A percentile compares a stretch with the other conserved stretches of the same genome.
phyloP scores from a whole-genome alignment of 2,888 invertebrate genomes.

The Agrotis exclamationis region DNA sequence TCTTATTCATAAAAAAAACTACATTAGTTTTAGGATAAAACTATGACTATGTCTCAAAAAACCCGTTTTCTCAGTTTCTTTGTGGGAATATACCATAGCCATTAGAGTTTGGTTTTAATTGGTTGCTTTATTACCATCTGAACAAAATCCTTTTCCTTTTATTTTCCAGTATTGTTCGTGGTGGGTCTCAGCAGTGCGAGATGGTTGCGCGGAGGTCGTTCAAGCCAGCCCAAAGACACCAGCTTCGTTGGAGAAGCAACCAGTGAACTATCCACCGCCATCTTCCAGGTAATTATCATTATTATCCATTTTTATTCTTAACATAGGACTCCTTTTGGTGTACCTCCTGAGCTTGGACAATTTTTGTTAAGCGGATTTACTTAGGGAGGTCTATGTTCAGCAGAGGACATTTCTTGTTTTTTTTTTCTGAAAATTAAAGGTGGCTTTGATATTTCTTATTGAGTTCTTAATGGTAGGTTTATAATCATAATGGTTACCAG shows the following conservation, averaged over 20 bases:
- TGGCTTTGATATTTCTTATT: background rate
- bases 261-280: constrained; percentile 88
- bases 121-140: background rate
- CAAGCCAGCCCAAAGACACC: constrained; percentile 78
- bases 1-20: background rate
- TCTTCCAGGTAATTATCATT: constrained; percentile 85
- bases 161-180: constrained; percentile 78
- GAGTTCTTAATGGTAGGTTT: background rate
- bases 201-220: constrained; percentile 83
- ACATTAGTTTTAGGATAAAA: background rate
- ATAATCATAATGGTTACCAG: background rate
- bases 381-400: background rate
- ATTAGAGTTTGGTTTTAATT: background rate
- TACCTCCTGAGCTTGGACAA: background rate
- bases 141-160: background rate
- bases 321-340: background rate
- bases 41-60: background rate
- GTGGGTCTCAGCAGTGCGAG: constrained; percentile 79
- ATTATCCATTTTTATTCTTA: constrained; percentile 1
- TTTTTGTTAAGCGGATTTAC: background rate
- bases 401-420: background rate
- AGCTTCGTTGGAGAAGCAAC: constrained; percentile 90
- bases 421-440: background rate
- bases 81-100: background rate
- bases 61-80: background rate